Evolutionary conservation across 2,113 vertebrate species (phyloP).

Genomic region (Talpa occidentalis): DNA sequence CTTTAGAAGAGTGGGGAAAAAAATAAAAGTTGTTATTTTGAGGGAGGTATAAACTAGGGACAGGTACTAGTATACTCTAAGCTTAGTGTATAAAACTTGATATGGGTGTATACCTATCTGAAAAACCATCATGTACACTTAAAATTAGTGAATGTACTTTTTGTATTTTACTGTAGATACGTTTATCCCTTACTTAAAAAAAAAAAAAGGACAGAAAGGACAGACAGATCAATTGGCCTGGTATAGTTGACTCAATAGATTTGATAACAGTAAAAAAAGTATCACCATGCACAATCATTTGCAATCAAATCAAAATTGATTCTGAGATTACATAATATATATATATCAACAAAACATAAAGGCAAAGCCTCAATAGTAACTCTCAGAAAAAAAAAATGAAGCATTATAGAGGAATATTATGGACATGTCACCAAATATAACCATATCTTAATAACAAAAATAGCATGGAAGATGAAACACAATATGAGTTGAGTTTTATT

Average conservation of each 20-base stretch:
- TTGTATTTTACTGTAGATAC: background rate
- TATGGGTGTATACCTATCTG: background rate
- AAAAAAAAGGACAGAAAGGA: constrained; percentile 12
- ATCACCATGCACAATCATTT: background rate
- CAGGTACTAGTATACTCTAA: background rate
- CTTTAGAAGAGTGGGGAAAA: background rate
- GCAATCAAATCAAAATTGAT: constrained; percentile 45
- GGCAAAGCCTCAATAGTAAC: background rate
- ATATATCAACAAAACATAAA: background rate
- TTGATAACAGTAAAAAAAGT: background rate
- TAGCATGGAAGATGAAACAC: too few species aligned
- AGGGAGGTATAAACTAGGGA: background rate
- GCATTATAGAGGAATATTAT: background rate
- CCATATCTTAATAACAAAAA: background rate
- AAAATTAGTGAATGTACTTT: background rate
- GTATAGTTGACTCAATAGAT: background rate
- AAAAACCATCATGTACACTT: background rate
- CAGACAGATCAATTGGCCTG: background rate
- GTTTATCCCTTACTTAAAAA: background rate
- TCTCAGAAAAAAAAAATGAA: background rate
- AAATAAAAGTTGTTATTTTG: background rate
- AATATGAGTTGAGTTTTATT: background rate
- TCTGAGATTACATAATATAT: constrained; percentile 17
- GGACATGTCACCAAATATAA: background rate
- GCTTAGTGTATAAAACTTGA: background rate